Evolutionary conservation across 2,888 invertebrate species (phyloP), one percentile per base, ranked within the genome.

Genomic region (Caenorhabditis sulstoni): DNA sequence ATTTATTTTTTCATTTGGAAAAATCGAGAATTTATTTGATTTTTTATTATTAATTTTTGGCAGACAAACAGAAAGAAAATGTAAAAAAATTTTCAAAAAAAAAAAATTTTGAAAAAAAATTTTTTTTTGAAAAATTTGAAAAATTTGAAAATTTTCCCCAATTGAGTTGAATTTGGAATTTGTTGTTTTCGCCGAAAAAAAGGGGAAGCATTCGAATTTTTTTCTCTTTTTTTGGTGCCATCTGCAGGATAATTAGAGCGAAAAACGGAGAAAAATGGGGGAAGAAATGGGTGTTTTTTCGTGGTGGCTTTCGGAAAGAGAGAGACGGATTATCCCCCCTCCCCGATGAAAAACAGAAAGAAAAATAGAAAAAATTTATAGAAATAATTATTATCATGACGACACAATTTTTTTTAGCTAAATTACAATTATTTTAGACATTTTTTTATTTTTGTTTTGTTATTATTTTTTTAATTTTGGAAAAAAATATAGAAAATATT

Each of bases 231-330:
- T 44, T 44, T 23, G 12, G 12, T 59, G 59, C 64, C 39, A 41
- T 47, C 11, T 62, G 49, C 49, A 52, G 49, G 50, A 64, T 64
- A 64, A 64, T 64, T 52, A 64, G 52, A 64, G 61, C 4, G 29
- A 29, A 29, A 29, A 29, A 5, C 4, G 7, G 29, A 29, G 29
- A 29, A 29, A 29, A 49, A 41, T 45, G 16, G 39, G 29, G 47
- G 35, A 44, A 1, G 5, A 50, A 47, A 39, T n/a, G 23, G 23
- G 20, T 39, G 22, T 39, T 20, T 12, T 50, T 50, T 39, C 39
- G 22, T 22, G 23, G 12, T 58, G 58, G 44, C 20, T 4, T 29
- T 29, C 23, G 11, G 20, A 47, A 16, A 47, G 59, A 61, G 29
- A 47, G 45, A 47, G 49, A 14, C 41, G 20, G 61, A 61, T 61